Evolutionary conservation across 2,888 invertebrate genomes (phyloP).

Genomic region (Altica lythri): DNA sequence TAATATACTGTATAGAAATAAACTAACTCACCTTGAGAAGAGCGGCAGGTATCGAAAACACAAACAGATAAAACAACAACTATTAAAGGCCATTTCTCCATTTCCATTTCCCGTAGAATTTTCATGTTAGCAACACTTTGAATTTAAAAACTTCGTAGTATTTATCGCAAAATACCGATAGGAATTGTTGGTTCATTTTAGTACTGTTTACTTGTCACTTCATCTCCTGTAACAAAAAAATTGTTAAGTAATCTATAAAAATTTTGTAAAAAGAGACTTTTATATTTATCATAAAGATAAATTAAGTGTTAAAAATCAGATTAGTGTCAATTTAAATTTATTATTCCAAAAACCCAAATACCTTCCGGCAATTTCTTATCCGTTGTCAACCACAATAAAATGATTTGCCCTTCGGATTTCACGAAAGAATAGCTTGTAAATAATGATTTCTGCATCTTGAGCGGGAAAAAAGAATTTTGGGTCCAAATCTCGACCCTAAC

Average conservation of each 20-base stretch:
- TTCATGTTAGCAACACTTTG: constrained; percentile 42
- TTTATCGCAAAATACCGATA: constrained; percentile 16
- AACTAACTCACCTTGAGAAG: constrained; percentile 50
- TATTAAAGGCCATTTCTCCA: constrained; percentile 49
- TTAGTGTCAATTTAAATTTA: too few species aligned
- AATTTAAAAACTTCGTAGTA: constrained; percentile 38
- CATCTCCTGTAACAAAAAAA: constrained; percentile 1
- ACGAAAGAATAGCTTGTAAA: background rate
- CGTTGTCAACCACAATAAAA: background rate
- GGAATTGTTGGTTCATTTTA: constrained; percentile 22
- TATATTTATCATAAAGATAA: too few species aligned
- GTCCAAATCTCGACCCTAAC: constrained; percentile 8
- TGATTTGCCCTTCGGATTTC: background rate
- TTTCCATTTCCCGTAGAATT: constrained; percentile 50
- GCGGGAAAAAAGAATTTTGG: background rate
- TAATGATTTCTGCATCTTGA: background rate
- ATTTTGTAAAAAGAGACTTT: background rate
- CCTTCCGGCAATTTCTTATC: too few species aligned
- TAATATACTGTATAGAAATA: too few species aligned
- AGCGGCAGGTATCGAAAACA: constrained; percentile 38
- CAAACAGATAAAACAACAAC: constrained; percentile 43
- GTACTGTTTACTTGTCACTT: background rate
- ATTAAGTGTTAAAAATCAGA: too few species aligned
- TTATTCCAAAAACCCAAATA: too few species aligned
- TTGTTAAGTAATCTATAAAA: background rate